phyloP scores from a whole-genome alignment of 2,113 vertebrate species.

The Baryphthengus martii region DNA sequence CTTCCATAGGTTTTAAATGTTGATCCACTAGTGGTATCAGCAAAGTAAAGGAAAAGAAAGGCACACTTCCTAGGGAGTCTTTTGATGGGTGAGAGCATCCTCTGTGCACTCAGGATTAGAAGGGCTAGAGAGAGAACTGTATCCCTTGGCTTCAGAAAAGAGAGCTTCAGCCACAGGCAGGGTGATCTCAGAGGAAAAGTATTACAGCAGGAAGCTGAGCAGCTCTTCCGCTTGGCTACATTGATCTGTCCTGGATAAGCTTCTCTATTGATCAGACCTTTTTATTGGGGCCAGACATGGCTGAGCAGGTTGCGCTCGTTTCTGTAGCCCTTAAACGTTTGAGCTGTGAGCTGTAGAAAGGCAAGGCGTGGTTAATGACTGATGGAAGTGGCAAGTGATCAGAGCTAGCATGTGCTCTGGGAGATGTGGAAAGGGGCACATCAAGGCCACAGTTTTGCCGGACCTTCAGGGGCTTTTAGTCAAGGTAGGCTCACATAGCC shows the following conservation, averaged over 20 bases:
- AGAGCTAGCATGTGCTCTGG: not conserved
- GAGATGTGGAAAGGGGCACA: not conserved
- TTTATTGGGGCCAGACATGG: not conserved
- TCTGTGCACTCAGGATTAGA: not conserved
- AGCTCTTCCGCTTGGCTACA: not conserved
- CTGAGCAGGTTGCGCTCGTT: not conserved
- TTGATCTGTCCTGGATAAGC: not conserved
- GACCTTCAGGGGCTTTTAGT: not conserved
- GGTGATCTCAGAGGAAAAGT: conserved; percentile 3
- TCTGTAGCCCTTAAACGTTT: not conserved
- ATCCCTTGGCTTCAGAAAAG: not conserved
- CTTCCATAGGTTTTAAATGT: not conserved
- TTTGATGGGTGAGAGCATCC: not conserved
- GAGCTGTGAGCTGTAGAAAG: not conserved
- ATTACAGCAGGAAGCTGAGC: not conserved
- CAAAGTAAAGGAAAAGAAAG: not conserved
- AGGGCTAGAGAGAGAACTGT: not conserved
- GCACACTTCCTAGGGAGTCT: not conserved
- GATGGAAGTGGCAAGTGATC: fast-evolving
- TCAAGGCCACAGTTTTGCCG: not conserved
- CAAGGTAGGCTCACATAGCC: not conserved
- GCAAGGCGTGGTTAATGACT: not conserved
- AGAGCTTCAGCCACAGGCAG: not conserved
- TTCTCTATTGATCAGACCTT: not conserved
- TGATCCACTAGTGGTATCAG: not conserved